These are phyloP conservation scores for Hippocampus comes DNA, from an alignment of 2,113 vertebrate genomes.

Conservation along the genomic window DNA sequence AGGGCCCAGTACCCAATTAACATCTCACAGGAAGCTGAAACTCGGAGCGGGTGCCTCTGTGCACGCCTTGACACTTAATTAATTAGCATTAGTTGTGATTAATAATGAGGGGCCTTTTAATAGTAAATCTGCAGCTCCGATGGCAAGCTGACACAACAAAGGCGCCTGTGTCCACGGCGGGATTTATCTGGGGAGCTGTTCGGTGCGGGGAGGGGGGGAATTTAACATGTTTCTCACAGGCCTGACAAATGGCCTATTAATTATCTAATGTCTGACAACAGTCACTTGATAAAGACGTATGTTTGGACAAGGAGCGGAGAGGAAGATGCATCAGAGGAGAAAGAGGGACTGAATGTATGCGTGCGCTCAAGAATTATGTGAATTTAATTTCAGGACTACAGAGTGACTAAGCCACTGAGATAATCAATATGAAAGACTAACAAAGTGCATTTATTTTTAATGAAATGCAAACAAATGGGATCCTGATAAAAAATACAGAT, in stretches of 20 bases:
- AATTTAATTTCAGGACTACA: conserved; percentile 8
- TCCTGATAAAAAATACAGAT: conserved; percentile 41
- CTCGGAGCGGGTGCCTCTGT: conserved; percentile 72
- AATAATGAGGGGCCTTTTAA: conserved; percentile 93
- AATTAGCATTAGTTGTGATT: conserved; percentile 99
- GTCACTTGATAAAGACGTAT: conserved; percentile 99
- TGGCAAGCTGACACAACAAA: conserved; percentile 85
- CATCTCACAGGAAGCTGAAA: conserved; percentile 84
- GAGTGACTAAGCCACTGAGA: conserved; percentile 1
- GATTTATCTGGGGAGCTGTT: conserved; percentile 91
- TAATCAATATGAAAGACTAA: conserved; percentile 52
- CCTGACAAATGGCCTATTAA: conserved; percentile 99
- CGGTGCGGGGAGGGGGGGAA: conserved; percentile 73
- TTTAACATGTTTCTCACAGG: conserved; percentile 96
- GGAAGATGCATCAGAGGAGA: conserved; percentile 32
- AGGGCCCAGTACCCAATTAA: conserved; percentile 84
- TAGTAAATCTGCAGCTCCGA: conserved; percentile 86
- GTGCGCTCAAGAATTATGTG: conserved; percentile 28
- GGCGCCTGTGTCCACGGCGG: conserved; percentile 80
- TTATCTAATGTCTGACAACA: conserved; percentile 99
- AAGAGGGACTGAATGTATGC: conserved; percentile 15
- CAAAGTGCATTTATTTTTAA: conserved; percentile 52
- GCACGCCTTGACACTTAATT: conserved; percentile 85
- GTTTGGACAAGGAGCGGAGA: conserved; percentile 76
- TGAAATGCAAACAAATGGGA: conserved; percentile 64